These are phyloP conservation scores for Cynoglossus semilaevis DNA, from an alignment of 2,113 vertebrate genomes.

Conservation along the genomic window DNA sequence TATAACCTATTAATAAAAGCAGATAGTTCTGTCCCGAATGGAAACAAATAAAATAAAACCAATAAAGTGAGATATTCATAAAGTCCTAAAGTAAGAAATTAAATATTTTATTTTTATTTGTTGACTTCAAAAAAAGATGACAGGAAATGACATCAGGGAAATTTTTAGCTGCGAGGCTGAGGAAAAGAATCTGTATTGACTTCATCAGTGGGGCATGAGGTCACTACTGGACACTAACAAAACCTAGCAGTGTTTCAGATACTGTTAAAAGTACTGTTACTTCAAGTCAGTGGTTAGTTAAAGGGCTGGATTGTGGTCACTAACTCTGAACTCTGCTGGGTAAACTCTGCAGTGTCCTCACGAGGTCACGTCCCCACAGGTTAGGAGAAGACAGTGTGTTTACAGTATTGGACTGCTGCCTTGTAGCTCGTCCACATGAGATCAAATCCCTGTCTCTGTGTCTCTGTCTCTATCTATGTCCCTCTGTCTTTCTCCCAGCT, in stretches of 20 bases:
- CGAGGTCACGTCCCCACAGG: slow-evolving; percentile 31
- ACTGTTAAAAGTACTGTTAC: too few relatives aligned
- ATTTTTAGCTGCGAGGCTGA: too few relatives aligned
- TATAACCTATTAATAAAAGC: too few relatives aligned
- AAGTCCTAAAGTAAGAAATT: neutral
- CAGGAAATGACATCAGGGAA: neutral
- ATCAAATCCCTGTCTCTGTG: slow-evolving; percentile 30
- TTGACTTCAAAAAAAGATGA: neutral
- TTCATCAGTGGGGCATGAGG: slow-evolving; percentile 2
- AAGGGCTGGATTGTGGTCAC: slow-evolving; percentile 2
- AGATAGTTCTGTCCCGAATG: too few relatives aligned
- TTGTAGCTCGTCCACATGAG: slow-evolving; percentile 46
- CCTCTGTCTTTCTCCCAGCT: slow-evolving; percentile 27
- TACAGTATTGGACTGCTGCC: slow-evolving; percentile 63
- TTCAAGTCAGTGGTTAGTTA: too few relatives aligned
- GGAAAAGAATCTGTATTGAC: slow-evolving; percentile 2
- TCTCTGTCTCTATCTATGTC: slow-evolving; percentile 23
- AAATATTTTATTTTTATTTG: neutral
- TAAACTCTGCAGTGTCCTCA: slow-evolving; percentile 16
- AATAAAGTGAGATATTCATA: too few relatives aligned
- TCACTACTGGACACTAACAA: neutral
- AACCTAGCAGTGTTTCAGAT: too few relatives aligned
- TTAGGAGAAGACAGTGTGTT: slow-evolving; percentile 44
- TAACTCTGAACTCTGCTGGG: slow-evolving; percentile 46
- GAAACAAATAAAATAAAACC: too few relatives aligned